Evolutionary conservation across 2,797 vertebrate species (phyloP), one percentile per base, ranked within the genome.

Genomic region (Poeciliopsis paucimaculata): DNA sequence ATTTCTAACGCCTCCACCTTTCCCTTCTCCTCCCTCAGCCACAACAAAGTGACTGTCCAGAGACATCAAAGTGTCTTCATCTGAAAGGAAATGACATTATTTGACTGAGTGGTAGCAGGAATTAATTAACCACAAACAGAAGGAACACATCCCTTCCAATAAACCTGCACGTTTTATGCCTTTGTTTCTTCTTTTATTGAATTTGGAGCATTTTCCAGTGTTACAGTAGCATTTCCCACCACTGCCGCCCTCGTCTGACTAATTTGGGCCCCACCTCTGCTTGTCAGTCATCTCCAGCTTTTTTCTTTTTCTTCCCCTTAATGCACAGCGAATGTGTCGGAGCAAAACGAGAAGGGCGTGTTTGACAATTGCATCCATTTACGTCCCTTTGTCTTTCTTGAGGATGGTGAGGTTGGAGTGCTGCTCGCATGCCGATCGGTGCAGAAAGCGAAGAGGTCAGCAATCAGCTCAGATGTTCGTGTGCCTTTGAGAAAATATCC

Each of bases 41-140:
- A 91, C 88, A 90, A 90, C 82, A 93, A 90, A 90, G 82, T 36
- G 90, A 95, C 94, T 93, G 91, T 90, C 93, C 95, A 94, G 96
- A 96, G 95, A 93, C 95, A 94, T 93, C 92, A 88, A 94, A 96
- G 94, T 96, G 95, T 95, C 95, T 96, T 94, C 77, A 60, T 57
- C 72, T 34, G 93, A 94, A 91, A 89, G 91, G 90, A 92, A 94
- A 73, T 57, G 88, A 92, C 93, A 91, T 93, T 94, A 46, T 95
- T 97, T 96, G 34, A 95, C 90, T 92, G 31, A 93, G 92, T 92
- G 95, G 96, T 94, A 94, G 91, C 95, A 96, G 94, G 94, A 94
- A 91, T 88, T 88, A 94, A 94, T 95, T 95, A 83, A 81, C 73
- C 71, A 62, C 47, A 53, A 28, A 47, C 2, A 68, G 12, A 28